These are phyloP conservation scores for Macropus fuliginosus DNA, from an alignment of 2,797 vertebrate genomes.

Conservation along the genomic window DNA sequence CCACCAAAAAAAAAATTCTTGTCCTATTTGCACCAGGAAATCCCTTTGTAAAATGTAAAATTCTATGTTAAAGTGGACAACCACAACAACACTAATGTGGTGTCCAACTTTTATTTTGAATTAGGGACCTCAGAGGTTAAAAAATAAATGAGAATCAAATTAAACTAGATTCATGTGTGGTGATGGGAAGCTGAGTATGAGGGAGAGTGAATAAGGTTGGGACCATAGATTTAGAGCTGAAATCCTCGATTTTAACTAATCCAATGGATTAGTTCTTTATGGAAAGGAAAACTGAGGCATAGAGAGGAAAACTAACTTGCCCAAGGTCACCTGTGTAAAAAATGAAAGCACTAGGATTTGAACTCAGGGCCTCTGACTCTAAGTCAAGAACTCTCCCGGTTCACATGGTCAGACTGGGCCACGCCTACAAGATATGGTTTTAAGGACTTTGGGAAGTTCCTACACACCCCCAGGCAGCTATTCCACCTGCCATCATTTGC, in stretches of 20 bases:
- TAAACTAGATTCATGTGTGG: background rate
- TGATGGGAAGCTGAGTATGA: background rate
- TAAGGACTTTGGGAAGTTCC: background rate
- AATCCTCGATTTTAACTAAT: background rate
- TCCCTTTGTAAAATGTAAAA: background rate
- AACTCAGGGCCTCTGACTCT: background rate
- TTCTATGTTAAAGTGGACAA: background rate
- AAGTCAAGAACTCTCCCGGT: background rate
- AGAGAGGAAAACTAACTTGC: background rate
- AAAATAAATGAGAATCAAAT: background rate
- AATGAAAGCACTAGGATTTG: background rate
- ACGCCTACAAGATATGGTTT: background rate
- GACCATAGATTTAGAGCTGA: background rate
- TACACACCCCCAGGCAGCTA: background rate
- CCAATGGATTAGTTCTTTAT: no score
- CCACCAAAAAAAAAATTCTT: background rate
- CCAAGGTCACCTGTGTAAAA: background rate
- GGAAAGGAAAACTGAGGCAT: background rate
- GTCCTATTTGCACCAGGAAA: background rate
- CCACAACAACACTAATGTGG: background rate
- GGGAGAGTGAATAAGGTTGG: background rate
- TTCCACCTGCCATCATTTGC: background rate
- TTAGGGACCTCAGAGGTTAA: background rate
- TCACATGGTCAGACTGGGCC: background rate
- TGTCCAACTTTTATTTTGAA: background rate